Evolutionary conservation across 2,797 vertebrate species (phyloP).

Genomic region (Sebastes aleutianus): DNA sequence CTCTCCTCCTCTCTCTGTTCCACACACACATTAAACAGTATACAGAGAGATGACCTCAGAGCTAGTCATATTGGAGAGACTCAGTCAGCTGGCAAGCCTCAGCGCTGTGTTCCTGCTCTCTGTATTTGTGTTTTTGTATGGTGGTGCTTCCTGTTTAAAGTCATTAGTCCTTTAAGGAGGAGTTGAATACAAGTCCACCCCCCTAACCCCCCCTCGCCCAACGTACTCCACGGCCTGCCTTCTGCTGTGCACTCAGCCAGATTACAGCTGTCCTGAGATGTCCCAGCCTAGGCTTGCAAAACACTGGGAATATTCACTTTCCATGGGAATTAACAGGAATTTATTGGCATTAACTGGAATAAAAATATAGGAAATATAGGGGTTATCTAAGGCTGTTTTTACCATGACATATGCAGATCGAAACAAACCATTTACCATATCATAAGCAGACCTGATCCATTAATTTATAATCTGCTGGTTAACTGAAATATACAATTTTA

Average conservation of each 20-base stretch:
- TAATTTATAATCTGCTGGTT: not conserved
- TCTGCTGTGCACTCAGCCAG: constrained; percentile 49
- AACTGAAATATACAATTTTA: too few species aligned
- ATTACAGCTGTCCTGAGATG: constrained; percentile 71
- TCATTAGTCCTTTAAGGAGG: constrained; percentile 46
- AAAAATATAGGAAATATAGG: not conserved
- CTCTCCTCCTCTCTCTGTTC: constrained; percentile 8
- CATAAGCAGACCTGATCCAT: not conserved
- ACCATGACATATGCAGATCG: not conserved
- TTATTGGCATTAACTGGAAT: not conserved
- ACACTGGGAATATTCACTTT: not conserved
- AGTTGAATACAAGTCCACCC: constrained; percentile 23
- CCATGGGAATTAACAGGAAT: not conserved
- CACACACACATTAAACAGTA: constrained; percentile 13
- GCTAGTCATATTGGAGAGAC: constrained; percentile 47
- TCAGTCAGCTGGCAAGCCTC: constrained; percentile 58
- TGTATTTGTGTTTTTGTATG: constrained; percentile 48
- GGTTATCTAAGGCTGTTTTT: not conserved
- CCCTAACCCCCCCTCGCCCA: not conserved
- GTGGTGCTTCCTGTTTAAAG: constrained; percentile 57
- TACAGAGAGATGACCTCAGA: constrained; percentile 64
- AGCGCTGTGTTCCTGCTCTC: not conserved
- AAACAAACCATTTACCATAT: not conserved
- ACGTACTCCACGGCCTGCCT: constrained; percentile 32
- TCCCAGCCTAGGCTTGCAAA: constrained; percentile 20